Conservation (phyloP, 2,797 vertebrate genomes). For the Saxicola maurus region DNA sequence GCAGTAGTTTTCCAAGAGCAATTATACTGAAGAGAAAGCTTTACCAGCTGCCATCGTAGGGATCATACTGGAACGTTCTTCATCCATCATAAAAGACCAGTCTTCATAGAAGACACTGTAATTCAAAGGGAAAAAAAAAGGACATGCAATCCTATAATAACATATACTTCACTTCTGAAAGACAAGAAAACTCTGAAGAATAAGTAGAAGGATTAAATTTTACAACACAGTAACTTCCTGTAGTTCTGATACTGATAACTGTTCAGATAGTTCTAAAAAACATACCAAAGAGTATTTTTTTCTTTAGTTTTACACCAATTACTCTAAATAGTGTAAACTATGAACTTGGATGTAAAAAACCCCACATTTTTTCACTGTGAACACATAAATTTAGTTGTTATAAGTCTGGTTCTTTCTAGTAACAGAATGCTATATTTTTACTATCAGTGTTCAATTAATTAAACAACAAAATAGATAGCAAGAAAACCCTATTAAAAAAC, state of each 20-base stretch:
- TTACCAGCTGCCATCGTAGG: slow-evolving; percentile 97
- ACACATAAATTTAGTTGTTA: neutral
- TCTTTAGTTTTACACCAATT: neutral
- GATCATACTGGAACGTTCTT: slow-evolving; percentile 95
- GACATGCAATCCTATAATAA: neutral
- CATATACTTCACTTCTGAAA: neutral
- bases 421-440: neutral
- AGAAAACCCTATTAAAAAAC: neutral
- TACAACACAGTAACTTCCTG: neutral
- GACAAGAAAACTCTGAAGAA: neutral
- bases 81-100: slow-evolving; percentile 94
- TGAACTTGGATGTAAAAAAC: neutral
- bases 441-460: neutral
- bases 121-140: neutral
- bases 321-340: neutral
- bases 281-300: neutral
- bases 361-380: neutral
- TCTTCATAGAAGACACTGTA: slow-evolving; percentile 94
- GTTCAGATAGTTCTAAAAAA: neutral
- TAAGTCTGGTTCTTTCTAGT: neutral
- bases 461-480: neutral
- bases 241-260: neutral
- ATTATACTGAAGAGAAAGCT: neutral
- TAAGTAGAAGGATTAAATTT: neutral
- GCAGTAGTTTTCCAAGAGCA: neutral